phyloP scores from a whole-genome alignment of 1,140 invertebrate species.

The Lepidurus couesii region DNA sequence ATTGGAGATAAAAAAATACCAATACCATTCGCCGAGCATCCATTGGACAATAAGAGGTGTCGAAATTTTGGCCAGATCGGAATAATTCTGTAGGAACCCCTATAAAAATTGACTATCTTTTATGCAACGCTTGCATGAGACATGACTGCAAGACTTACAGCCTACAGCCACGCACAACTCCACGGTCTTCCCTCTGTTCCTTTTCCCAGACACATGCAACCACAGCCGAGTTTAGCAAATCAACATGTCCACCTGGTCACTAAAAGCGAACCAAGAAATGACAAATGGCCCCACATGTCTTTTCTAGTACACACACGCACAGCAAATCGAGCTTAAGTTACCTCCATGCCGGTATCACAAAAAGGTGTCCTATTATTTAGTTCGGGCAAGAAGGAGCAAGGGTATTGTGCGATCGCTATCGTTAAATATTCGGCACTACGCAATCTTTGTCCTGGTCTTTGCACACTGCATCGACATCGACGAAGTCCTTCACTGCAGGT shows the following conservation, averaged over 20 bases:
- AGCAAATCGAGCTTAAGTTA: constrained; percentile 5
- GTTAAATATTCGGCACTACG: background rate
- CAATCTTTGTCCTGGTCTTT: background rate
- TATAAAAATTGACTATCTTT: background rate
- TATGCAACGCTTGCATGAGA: background rate
- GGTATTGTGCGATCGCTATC: background rate
- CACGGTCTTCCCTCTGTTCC: background rate
- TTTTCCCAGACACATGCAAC: background rate
- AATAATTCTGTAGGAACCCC: background rate
- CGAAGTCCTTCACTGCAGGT: constrained; percentile 8
- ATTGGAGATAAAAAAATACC: background rate
- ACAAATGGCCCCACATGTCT: constrained; percentile 13
- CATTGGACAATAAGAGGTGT: background rate
- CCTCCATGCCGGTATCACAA: background rate
- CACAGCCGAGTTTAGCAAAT: background rate
- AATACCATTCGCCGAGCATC: background rate
- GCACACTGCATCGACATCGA: background rate
- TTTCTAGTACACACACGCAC: background rate
- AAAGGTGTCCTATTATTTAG: background rate
- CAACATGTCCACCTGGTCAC: constrained; percentile 14
- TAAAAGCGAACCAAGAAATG: background rate
- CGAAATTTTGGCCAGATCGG: background rate
- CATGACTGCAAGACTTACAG: background rate
- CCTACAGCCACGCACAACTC: background rate
- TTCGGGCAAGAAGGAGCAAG: background rate